Evolutionary conservation across 2,797 vertebrate species (phyloP).

Genomic region (Melanogrammus aeglefinus): DNA sequence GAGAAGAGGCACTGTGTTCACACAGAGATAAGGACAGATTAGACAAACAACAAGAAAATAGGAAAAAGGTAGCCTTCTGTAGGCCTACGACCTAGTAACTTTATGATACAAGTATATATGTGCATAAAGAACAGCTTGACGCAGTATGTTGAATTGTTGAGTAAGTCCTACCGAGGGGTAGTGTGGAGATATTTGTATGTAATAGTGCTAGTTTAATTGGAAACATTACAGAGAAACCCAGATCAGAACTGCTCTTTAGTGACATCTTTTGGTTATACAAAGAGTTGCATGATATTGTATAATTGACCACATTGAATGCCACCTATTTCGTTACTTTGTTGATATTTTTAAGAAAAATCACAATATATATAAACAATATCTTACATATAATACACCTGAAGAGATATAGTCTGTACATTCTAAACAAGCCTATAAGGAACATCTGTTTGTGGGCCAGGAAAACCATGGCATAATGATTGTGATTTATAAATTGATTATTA

Average conservation of each 20-base stretch:
- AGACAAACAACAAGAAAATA: background rate
- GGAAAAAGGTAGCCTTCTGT: background rate
- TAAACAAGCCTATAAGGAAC: background rate
- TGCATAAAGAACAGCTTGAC: background rate
- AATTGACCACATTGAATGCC: background rate
- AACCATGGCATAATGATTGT: background rate
- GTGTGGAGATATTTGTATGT: background rate
- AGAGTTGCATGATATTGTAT: conserved; percentile 7
- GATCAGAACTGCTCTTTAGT: conserved; percentile 32
- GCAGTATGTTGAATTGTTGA: background rate
- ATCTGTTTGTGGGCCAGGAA: background rate
- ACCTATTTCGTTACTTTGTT: background rate
- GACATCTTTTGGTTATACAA: conserved; percentile 52
- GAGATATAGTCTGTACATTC: background rate
- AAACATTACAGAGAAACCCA: background rate
- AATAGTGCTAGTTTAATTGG: background rate
- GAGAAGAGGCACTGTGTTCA: conserved; percentile 6
- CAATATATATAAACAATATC: background rate
- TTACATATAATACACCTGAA: background rate
- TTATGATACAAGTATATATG: background rate
- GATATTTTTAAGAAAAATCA: background rate
- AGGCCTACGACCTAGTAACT: background rate
- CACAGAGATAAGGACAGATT: background rate
- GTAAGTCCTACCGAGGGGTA: background rate
- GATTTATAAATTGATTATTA: no score